Evolutionary conservation across 2,797 vertebrate genomes (phyloP), one percentile per base, ranked within the genome.

Genomic region (Bradypus variegatus): DNA sequence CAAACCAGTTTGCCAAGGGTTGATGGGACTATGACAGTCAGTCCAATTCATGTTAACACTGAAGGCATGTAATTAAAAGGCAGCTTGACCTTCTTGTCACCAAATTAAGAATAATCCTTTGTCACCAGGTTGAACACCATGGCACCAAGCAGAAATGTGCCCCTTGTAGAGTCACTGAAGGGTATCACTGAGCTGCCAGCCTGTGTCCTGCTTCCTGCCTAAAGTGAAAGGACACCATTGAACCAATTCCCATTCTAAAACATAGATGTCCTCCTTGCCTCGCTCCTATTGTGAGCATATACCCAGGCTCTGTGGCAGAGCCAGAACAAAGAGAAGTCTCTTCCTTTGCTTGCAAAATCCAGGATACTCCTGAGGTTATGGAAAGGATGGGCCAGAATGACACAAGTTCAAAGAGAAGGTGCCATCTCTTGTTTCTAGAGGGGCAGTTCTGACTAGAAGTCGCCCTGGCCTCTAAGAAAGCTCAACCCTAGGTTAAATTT

Each of bases 1-100:
- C 96, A 97, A 91, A 95, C 94, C 91, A 90, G 89, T 96, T 97
- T 97, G 97, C 97, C 97, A 97, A 94, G 93, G 96, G 84, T 21
- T 95, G 97, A 86, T 90, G 6, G 94, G 96, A 93, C 96, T 95
- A 36, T 94, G 94, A 96, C 93, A 94, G 62, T 94, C 95, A 55
- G 31, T 82, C 91, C 92, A 41, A 67, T 96, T 96, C 75, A 89
- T 85, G 95, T 92, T 96, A 75, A 86, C 92, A 83, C 41, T 70
- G 85, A 94, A 87, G 81, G 84, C 95, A 80, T 81, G 88, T 95
- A 79, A 84, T 94, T 96, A 95, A 93, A 96, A 96, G 95, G 84
- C 93, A 96, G 96, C 87, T 73, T 69, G 93, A 89, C 95, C 87
- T 81, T 85, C 92, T 94, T 95, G 81, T 60, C 94, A 85, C 89